These are phyloP conservation scores for Julus scandinavius DNA, from an alignment of 2,888 invertebrate species.

Conservation along the genomic window DNA sequence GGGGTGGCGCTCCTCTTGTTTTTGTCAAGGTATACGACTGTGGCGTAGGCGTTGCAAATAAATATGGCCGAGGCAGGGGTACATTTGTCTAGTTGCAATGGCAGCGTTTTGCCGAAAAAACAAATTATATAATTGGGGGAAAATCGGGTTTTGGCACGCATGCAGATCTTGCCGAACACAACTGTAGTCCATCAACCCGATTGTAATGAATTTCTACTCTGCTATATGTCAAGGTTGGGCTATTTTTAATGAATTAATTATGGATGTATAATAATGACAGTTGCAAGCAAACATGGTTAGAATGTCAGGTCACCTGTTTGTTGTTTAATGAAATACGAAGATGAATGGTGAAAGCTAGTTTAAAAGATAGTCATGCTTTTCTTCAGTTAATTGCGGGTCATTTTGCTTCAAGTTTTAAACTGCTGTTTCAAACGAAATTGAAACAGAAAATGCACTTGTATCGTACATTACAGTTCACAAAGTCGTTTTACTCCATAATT, in stretches of 20 bases:
- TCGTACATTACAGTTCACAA: too few relatives aligned
- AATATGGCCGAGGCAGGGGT: background rate
- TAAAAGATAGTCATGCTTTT: background rate
- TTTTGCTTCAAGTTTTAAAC: background rate
- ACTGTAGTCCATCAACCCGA: background rate
- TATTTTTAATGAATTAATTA: background rate
- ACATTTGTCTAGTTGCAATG: background rate
- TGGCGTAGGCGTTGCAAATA: constrained; percentile 6
- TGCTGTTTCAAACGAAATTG: too few relatives aligned
- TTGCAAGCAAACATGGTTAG: background rate
- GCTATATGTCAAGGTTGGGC: background rate
- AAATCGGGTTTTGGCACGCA: constrained; percentile 12
- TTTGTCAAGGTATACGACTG: constrained; percentile 5
- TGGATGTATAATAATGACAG: background rate
- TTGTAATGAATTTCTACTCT: background rate
- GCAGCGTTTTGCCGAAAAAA: background rate
- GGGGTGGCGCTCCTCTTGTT: constrained; percentile 18
- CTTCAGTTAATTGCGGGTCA: background rate
- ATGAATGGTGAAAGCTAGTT: background rate
- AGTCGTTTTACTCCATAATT: too few relatives aligned
- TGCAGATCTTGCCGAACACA: background rate
- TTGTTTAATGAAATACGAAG: background rate
- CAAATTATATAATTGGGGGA: constrained; percentile 22
- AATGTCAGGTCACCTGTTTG: background rate
- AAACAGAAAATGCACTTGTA: too few relatives aligned